Evolutionary conservation across 1,140 invertebrate genomes (phyloP).

Genomic region (Sipha flava): DNA sequence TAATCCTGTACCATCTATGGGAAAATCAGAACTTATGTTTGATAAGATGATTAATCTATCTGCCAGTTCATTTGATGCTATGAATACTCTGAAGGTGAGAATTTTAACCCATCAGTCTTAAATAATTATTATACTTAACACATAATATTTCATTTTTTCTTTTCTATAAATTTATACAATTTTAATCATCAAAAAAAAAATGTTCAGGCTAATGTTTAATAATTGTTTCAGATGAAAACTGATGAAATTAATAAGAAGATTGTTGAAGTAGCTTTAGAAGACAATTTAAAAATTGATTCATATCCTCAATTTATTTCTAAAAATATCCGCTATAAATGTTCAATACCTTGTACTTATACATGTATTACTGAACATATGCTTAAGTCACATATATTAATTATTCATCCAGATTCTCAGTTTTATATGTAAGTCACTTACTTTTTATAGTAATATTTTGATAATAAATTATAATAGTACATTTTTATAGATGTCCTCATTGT

Average conservation of each 20-base stretch:
- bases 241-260: constrained; percentile 5
- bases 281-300: not conserved
- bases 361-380: not conserved
- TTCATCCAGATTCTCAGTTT: not conserved
- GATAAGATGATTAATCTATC: constrained; percentile 76
- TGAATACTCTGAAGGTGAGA: not conserved
- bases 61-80: constrained; percentile 50
- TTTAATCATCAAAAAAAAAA: no score
- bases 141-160: no score
- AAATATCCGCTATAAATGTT: not conserved
- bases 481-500: constrained; percentile 16
- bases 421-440: not conserved
- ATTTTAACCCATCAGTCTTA: no score
- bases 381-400: not conserved
- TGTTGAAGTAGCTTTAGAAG: not conserved
- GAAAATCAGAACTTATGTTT: constrained; percentile 68
- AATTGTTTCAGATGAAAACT: constrained; percentile 2
- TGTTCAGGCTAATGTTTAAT: no score
- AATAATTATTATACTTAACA: no score
- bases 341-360: not conserved
- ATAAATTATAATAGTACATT: not conserved
- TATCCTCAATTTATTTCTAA: not conserved
- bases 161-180: no score
- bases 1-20: constrained; percentile 69
- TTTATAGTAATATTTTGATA: not conserved